These are phyloP conservation scores for Melipona bicolor DNA, from an alignment of 2,888 invertebrate genomes.

Conservation along the genomic window DNA sequence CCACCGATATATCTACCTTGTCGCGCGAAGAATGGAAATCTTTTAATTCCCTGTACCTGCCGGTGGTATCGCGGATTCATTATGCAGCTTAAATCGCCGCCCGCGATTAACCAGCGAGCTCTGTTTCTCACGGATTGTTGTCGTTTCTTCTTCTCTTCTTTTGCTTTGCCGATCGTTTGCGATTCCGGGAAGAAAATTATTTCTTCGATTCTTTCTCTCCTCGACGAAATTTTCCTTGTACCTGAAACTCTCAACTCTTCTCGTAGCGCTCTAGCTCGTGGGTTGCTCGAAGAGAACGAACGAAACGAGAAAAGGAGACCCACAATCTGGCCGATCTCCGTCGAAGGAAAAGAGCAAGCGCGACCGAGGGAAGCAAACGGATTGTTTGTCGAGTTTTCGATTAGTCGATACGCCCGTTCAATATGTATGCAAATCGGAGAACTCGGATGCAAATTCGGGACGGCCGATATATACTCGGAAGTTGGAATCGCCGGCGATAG, in stretches of 20 bases:
- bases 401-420: constrained; percentile 45
- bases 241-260: too few species aligned
- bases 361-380: neutral
- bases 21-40: neutral
- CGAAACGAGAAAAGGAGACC: too few species aligned
- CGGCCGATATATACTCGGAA: constrained; percentile 46
- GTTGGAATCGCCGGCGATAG: constrained; percentile 39
- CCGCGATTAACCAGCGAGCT: neutral
- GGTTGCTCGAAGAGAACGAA: too few species aligned
- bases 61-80: neutral
- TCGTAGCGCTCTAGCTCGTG: too few species aligned
- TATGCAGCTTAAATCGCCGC: neutral
- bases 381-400: constrained; percentile 51
- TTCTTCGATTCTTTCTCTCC: too few species aligned
- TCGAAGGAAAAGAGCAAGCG: neutral
- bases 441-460: constrained; percentile 51
- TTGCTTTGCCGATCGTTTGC: neutral
- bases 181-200: neutral
- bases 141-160: neutral
- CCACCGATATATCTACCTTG: neutral
- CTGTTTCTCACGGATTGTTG: neutral
- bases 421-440: constrained; percentile 71
- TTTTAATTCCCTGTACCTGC: neutral
- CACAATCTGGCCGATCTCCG: too few species aligned
- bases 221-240: too few species aligned